phyloP scores from a whole-genome alignment of 2,797 vertebrate genomes.

The Thripadectes ignobilis region DNA sequence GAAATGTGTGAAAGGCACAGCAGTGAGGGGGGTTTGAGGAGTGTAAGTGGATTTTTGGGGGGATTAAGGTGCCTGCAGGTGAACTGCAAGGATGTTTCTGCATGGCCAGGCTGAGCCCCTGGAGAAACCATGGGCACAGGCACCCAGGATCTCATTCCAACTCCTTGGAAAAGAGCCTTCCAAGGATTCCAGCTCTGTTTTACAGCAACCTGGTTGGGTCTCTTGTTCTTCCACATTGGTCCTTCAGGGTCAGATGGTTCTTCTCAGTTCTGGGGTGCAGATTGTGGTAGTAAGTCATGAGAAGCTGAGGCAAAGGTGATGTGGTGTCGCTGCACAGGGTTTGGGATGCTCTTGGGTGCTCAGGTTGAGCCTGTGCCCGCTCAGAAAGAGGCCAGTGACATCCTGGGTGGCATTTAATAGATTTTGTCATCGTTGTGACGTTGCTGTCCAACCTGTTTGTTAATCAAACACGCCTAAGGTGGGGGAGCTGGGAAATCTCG shows the following conservation, averaged over 20 bases:
- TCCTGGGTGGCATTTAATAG: background rate
- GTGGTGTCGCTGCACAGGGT: accelerated
- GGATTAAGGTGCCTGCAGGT: background rate
- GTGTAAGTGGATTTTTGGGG: background rate
- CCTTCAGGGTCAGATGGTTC: background rate
- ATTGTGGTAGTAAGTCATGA: background rate
- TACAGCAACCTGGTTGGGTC: background rate
- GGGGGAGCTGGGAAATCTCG: background rate
- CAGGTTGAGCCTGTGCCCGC: background rate
- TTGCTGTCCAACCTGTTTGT: background rate
- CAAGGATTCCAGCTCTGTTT: background rate
- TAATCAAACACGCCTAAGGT: background rate
- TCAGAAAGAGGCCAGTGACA: background rate
- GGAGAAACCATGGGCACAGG: background rate
- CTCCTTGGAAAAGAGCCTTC: background rate
- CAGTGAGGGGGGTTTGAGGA: background rate
- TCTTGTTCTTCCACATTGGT: background rate
- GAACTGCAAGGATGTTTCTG: background rate
- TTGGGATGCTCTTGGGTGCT: background rate
- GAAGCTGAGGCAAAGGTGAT: background rate
- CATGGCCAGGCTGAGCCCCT: background rate
- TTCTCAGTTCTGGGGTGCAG: background rate
- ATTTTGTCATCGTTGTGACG: background rate
- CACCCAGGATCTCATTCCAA: background rate
- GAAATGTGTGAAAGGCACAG: background rate